phyloP scores from a whole-genome alignment of 2,888 invertebrate species.

The Pilophorus perplexus region DNA sequence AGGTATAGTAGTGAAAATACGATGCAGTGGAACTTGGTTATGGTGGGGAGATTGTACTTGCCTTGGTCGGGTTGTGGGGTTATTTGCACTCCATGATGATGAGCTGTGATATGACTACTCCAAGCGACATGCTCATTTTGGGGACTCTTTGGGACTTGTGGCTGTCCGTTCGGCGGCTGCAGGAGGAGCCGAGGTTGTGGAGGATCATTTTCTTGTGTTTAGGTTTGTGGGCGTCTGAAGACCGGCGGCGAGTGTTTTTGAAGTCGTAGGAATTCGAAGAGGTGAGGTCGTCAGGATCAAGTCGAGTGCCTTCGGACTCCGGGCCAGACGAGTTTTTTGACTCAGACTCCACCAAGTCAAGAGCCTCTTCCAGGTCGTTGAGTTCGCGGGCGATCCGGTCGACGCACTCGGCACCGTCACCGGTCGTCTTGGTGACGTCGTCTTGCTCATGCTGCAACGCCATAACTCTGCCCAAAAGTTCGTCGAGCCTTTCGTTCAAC shows the following conservation, averaged over 20 bases:
- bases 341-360: background rate
- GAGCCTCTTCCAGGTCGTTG: conserved; percentile 2
- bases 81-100: conserved; percentile 10
- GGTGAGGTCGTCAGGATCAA: background rate
- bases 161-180: background rate
- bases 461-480: conserved; percentile 8
- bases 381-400: background rate
- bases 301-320: background rate
- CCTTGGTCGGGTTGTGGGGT: too few species aligned
- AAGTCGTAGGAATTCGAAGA: too few species aligned
- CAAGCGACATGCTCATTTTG: conserved; percentile 19
- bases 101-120: conserved; percentile 22
- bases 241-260: background rate
- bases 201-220: conserved; percentile 11
- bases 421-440: background rate
- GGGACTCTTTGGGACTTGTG: conserved; percentile 7
- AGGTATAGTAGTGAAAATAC: too few species aligned
- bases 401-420: background rate
- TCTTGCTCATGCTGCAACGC: conserved; percentile 20
- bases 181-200: conserved; percentile 12
- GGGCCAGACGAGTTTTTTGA: conserved; percentile 16
- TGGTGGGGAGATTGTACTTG: too few species aligned
- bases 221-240: background rate
- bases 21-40: too few species aligned
- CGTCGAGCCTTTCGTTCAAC: conserved; percentile 24